Percentiles rank a stretch among this genome's conserved stretches.
These are phyloP conservation scores for Thamnaconus septentrionalis DNA, from an alignment of 2,113 vertebrate species.

Conservation along the genomic window DNA sequence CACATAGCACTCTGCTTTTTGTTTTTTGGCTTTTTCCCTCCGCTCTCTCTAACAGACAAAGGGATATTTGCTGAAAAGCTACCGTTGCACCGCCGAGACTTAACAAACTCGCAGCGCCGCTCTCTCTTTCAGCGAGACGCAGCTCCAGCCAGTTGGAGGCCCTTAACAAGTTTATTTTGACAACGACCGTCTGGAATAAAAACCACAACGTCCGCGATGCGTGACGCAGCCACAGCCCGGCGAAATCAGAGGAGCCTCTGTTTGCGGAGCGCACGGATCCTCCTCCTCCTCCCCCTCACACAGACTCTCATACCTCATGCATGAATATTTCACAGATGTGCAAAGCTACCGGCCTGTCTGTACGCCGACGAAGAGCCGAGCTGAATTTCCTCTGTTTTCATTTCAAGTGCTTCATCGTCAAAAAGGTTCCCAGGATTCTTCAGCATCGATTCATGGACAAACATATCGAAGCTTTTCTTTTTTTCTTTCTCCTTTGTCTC, in stretches of 20 bases:
- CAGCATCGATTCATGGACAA: conserved; percentile 12
- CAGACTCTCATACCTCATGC: too few relatives aligned
- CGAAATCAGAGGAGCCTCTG: conserved; percentile 45
- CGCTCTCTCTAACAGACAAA: too few relatives aligned
- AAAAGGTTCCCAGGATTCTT: not conserved
- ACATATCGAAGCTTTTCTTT: not conserved
- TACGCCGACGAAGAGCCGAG: not conserved
- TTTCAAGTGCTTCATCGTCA: too few relatives aligned
- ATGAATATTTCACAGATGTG: too few relatives aligned
- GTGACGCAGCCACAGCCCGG: conserved; percentile 27
- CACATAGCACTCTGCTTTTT: too few relatives aligned
- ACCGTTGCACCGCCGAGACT: too few relatives aligned
- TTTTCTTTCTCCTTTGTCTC: not conserved
- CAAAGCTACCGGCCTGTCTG: too few relatives aligned
- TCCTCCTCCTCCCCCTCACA: too few relatives aligned
- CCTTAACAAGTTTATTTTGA: conserved; percentile 28
- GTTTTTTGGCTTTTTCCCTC: too few relatives aligned
- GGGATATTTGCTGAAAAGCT: too few relatives aligned
- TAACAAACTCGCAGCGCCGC: too few relatives aligned
- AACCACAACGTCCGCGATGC: conserved; percentile 11
- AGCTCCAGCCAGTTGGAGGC: not conserved
- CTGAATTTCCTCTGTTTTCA: not conserved
- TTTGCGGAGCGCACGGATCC: conserved; percentile 3
- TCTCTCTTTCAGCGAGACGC: too few relatives aligned
- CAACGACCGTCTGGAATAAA: conserved; percentile 41